Percentiles rank a stretch among this genome's conserved stretches.
These are phyloP conservation scores for Vanessa cardui DNA, from an alignment of 2,888 invertebrate species.

Conservation along the genomic window DNA sequence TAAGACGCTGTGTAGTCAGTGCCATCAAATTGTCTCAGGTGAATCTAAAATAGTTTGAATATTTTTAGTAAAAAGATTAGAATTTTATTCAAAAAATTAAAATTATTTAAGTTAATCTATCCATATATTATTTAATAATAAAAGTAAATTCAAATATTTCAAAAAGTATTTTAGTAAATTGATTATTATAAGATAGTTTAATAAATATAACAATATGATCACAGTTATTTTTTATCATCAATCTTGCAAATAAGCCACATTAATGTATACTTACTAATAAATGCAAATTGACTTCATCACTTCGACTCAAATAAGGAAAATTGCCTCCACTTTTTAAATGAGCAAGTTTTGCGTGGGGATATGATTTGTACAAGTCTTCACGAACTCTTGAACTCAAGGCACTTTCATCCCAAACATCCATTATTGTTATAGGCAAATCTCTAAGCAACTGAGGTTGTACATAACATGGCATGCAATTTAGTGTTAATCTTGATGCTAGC, in stretches of 20 bases:
- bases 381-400: conserved; percentile 90
- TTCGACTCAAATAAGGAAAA: conserved; percentile 94
- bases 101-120: no score
- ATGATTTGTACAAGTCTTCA: conserved; percentile 92
- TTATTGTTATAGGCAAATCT: conserved; percentile 88
- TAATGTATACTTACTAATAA: conserved; percentile 85
- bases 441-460: conserved; percentile 89
- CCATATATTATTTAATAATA: no score
- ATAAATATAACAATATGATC: no score
- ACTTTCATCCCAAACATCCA: conserved; percentile 95
- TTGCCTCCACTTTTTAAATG: conserved; percentile 95
- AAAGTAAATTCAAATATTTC: no score
- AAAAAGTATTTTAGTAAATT: no score
- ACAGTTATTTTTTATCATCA: no score
- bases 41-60: conserved; percentile 82
- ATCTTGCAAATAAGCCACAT: no score
- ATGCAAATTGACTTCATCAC: conserved; percentile 94
- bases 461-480: conserved; percentile 91
- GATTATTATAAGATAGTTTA: no score
- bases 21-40: conserved; percentile 87
- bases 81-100: no score
- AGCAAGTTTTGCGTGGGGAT: conserved; percentile 92
- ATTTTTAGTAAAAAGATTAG: neutral
- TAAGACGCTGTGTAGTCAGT: conserved; percentile 84
- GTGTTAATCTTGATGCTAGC: conserved; percentile 91